phyloP scores from a whole-genome alignment of 2,888 invertebrate species.

The Prosapia bicincta region DNA sequence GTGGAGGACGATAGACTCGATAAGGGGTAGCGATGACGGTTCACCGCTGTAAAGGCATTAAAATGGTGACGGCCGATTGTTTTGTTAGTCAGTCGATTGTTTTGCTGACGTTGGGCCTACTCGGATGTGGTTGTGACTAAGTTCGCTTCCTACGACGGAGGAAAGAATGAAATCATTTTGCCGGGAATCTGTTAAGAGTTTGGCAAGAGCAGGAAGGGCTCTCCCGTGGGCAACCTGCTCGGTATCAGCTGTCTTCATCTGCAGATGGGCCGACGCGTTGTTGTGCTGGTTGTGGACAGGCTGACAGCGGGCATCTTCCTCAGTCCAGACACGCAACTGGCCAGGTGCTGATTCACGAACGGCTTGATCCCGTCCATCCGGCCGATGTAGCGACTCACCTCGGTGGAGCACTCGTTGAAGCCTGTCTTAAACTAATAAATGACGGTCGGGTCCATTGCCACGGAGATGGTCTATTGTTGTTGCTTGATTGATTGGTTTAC shows the following conservation, averaged over 20 bases:
- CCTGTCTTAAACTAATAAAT: slow-evolving; percentile 82
- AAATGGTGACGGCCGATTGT: slow-evolving; percentile 31
- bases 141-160: slow-evolving; percentile 41
- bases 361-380: slow-evolving; percentile 62
- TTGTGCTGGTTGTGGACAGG: slow-evolving; percentile 25
- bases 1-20: slow-evolving; percentile 27
- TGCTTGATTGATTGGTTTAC: slow-evolving; percentile 86
- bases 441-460: slow-evolving; percentile 79
- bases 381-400: slow-evolving; percentile 60
- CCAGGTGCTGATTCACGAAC: slow-evolving; percentile 68
- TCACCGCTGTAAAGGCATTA: slow-evolving; percentile 48
- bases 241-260: slow-evolving; percentile 53
- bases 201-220: slow-evolving; percentile 62
- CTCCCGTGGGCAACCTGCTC: slow-evolving; percentile 61
- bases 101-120: too few relatives aligned
- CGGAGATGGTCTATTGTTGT: slow-evolving; percentile 78
- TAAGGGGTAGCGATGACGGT: slow-evolving; percentile 33
- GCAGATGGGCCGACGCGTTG: slow-evolving; percentile 42
- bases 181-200: slow-evolving; percentile 50
- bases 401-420: slow-evolving; percentile 84
- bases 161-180: slow-evolving; percentile 51
- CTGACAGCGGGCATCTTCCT: slow-evolving; percentile 28
- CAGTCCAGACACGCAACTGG: slow-evolving; percentile 56
- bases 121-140: slow-evolving; percentile 25
- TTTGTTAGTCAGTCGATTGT: background rate